Evolutionary conservation across 2,888 invertebrate genomes (phyloP).

Genomic region (Hedychridium roseum): DNA sequence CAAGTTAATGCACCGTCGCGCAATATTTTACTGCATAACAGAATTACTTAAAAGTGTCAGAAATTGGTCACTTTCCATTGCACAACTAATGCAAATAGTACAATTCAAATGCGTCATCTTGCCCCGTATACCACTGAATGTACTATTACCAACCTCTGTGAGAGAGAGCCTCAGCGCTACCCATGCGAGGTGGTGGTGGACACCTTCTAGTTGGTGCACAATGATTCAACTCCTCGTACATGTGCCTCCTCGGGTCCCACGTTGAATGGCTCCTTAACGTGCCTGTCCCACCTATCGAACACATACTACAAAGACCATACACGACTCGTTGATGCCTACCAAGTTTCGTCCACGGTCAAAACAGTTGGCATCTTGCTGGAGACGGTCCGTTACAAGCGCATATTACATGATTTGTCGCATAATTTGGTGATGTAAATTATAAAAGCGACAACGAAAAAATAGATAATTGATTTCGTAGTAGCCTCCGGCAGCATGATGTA

Average conservation of each 20-base stretch:
- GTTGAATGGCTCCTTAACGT: slow-evolving; percentile 74
- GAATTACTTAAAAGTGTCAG: too few relatives aligned
- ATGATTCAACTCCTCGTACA: slow-evolving; percentile 88
- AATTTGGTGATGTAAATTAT: neutral
- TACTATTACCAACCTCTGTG: slow-evolving; percentile 61
- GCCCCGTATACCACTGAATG: too few relatives aligned
- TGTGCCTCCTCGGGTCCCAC: slow-evolving; percentile 90
- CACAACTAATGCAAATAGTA: too few relatives aligned
- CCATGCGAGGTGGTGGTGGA: slow-evolving; percentile 65
- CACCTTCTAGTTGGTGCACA: slow-evolving; percentile 64
- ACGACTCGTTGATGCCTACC: slow-evolving; percentile 58
- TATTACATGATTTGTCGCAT: too few relatives aligned
- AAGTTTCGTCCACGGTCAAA: slow-evolving; percentile 44
- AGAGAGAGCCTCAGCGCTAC: slow-evolving; percentile 66
- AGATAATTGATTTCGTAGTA: slow-evolving; percentile 3
- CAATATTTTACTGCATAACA: too few relatives aligned
- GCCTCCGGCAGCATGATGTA: slow-evolving; percentile 14
- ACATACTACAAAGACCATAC: slow-evolving; percentile 59
- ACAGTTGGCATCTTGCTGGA: too few relatives aligned
- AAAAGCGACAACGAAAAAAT: neutral
- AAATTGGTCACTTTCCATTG: too few relatives aligned
- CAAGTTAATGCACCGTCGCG: too few relatives aligned
- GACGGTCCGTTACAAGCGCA: too few relatives aligned
- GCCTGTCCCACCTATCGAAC: slow-evolving; percentile 64
- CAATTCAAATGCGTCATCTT: too few relatives aligned